Evolutionary conservation across 2,113 vertebrate genomes (phyloP).

Genomic region (Scalopus aquaticus): DNA sequence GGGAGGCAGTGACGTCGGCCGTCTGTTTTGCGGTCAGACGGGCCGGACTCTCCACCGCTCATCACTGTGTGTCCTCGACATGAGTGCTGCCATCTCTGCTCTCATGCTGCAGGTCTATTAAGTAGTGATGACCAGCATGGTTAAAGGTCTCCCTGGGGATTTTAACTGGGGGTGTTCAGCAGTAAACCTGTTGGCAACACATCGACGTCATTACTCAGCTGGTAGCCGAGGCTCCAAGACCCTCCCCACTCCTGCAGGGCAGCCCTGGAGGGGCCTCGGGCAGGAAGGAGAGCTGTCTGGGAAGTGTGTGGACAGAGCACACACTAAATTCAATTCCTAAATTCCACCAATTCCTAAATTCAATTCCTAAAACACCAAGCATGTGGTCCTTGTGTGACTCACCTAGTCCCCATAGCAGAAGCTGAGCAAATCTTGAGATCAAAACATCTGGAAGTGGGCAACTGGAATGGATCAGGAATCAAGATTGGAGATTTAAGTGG

Average conservation of each 20-base stretch:
- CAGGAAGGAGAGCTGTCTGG: not conserved
- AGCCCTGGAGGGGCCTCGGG: rapidly evolving
- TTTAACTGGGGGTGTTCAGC: not conserved
- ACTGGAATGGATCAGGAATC: not conserved
- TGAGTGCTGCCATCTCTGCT: not conserved
- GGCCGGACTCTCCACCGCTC: not conserved
- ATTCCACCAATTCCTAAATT: no score
- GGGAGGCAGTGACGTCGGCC: not conserved
- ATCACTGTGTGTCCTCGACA: not conserved
- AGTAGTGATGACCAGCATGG: not conserved
- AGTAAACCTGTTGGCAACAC: not conserved
- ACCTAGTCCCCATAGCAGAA: not conserved
- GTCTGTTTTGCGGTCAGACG: not conserved
- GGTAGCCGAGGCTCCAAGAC: not conserved
- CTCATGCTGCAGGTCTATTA: not conserved
- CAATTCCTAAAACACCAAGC: no score
- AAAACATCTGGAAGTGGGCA: not conserved
- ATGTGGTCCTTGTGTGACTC: not conserved
- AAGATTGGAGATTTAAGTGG: not conserved
- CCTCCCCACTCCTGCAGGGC: not conserved
- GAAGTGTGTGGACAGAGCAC: not conserved
- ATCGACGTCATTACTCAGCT: not conserved
- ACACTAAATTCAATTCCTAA: no score
- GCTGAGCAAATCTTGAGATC: not conserved
- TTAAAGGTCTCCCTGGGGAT: not conserved